These are phyloP conservation scores for Clistopyga incitator DNA, from an alignment of 2,888 invertebrate genomes.

Conservation along the genomic window DNA sequence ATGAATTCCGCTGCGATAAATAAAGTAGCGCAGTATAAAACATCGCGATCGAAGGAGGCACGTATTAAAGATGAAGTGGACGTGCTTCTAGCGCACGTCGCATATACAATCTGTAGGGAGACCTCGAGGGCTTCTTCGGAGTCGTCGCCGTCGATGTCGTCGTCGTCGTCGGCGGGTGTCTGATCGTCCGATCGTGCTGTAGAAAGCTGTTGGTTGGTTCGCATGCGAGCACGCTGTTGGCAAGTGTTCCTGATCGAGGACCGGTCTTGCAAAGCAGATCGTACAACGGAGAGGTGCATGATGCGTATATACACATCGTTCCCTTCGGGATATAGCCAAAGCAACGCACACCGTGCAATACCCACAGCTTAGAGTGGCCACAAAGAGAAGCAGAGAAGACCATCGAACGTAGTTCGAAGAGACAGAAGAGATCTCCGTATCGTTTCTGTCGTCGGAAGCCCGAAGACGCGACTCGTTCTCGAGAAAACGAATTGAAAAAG, in stretches of 20 bases:
- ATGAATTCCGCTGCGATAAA: conserved; percentile 58
- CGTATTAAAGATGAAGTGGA: conserved; percentile 53
- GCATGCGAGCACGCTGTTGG: conserved; percentile 63
- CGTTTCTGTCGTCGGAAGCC: conserved; percentile 30
- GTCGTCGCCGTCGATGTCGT: conserved; percentile 56
- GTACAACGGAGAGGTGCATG: conserved; percentile 48
- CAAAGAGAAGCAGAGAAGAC: conserved; percentile 26
- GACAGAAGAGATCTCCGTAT: conserved; percentile 58
- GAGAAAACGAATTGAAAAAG: conserved; percentile 41
- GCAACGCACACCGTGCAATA: conserved; percentile 34
- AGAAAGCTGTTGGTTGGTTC: conserved; percentile 66
- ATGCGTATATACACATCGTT: conserved; percentile 48
- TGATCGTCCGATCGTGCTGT: conserved; percentile 66
- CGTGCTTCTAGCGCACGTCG: conserved; percentile 45
- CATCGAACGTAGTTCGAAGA: conserved; percentile 1
- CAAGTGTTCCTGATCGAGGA: conserved; percentile 68
- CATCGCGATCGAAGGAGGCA: conserved; percentile 22
- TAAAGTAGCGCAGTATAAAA: conserved; percentile 39
- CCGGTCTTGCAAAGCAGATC: conserved; percentile 69
- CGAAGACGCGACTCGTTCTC: conserved; percentile 26
- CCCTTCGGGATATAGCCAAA: conserved; percentile 22
- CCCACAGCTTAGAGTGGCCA: conserved; percentile 43
- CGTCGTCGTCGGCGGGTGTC: conserved; percentile 65
- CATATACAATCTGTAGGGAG: conserved; percentile 46
- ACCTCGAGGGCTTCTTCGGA: conserved; percentile 66